Base-by-base conservation (phyloP, 1,140 invertebrate genomes). In the Ips typographus region DNA sequence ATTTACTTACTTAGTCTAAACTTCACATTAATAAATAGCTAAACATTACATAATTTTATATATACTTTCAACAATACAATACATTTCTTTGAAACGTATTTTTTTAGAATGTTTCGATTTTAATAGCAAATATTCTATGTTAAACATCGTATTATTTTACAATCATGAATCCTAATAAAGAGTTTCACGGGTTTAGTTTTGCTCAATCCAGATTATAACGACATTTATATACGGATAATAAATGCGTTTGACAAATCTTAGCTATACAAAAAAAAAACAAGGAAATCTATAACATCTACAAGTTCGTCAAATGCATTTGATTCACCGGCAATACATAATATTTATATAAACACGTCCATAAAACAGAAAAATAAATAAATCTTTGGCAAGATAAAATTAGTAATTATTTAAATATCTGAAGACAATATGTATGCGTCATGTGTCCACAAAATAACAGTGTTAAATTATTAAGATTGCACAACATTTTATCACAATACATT, bases 11-110 rank as follows among this genome's bases (percentile, higher is more conserved):
- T 70, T 71, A 74, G 59, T 68, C 75, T 77, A 77, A 76, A 73
- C 71, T 77, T 68, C 71, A 77, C 77, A 78, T 78, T 73, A 77
- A 78, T 78, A 77, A 76, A 78, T 78, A 78, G 76, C 76, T 78
- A 78, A 77, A 78, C 76, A 76, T 76, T 72, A 72, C 70, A 74
- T 77, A 75, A 70, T 72, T 22, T 67, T 58, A 72, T 70, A 60
- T 70, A 61, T 72, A 70, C 49, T 75, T 72, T 73, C 67, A 74
- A 77, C 75, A 77, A 76, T 77, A 73, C 74, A 57, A 74, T 76
- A 77, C 77, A 76, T 74, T 78, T 77, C 74, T 62, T 73, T 68
- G 77, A 78, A 78, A 78, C 77, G 75, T 75, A 74, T 72, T 60
- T 74, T 55, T 65, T 66, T 66, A 58, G 52, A 70, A 68, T 71